Evolutionary conservation across 2,113 vertebrate genomes (phyloP).

Genomic region (Siniperca knerii): DNA sequence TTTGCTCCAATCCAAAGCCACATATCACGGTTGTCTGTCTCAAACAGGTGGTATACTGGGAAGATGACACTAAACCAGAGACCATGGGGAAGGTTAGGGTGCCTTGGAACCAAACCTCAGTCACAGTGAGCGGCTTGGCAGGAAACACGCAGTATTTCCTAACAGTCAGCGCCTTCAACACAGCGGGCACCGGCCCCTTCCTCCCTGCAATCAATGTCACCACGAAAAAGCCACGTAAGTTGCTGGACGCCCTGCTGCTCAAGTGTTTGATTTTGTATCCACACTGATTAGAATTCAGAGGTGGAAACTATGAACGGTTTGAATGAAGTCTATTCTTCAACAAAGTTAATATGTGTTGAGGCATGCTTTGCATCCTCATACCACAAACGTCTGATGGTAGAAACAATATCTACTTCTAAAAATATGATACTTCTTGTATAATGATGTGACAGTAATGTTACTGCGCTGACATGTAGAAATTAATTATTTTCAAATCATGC

Average conservation of each 20-base stretch:
- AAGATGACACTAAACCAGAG: slow-evolving; percentile 91
- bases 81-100: slow-evolving; percentile 90
- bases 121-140: slow-evolving; percentile 88
- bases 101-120: slow-evolving; percentile 89
- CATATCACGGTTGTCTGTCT: slow-evolving; percentile 12
- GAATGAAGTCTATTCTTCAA: slow-evolving; percentile 3
- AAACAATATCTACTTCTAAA: neutral
- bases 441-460: slow-evolving; percentile 36
- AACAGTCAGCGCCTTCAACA: slow-evolving; percentile 95
- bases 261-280: slow-evolving; percentile 33
- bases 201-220: slow-evolving; percentile 92
- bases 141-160: slow-evolving; percentile 90
- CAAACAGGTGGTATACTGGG: slow-evolving; percentile 93
- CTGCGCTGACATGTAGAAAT: slow-evolving; percentile 24
- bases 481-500: slow-evolving; percentile 51
- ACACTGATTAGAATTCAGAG: slow-evolving; percentile 21
- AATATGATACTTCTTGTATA: neutral
- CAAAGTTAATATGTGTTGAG: slow-evolving; percentile 12
- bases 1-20: slow-evolving; percentile 17
- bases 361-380: neutral
- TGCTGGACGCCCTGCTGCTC: slow-evolving; percentile 20
- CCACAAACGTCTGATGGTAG: neutral
- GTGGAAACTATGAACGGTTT: neutral
- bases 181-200: slow-evolving; percentile 91
- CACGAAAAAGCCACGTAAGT: slow-evolving; percentile 94